Base-by-base conservation (phyloP, 1,140 invertebrate species). In the Amyelois transitella region DNA sequence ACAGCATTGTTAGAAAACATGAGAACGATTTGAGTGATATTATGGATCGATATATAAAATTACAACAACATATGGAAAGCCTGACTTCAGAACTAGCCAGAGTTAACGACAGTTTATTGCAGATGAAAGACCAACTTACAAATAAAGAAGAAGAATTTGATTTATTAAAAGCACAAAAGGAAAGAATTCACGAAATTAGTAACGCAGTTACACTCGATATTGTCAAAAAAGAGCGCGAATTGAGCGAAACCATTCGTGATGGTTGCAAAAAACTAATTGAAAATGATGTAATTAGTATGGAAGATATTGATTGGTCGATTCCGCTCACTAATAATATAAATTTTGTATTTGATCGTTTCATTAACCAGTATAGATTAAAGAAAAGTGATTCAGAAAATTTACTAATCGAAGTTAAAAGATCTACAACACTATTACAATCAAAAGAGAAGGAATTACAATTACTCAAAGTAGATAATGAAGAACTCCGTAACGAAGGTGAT, bases 201-300 rank as follows among this genome's bases (percentile, higher is more conserved):
- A 75, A 74, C 51, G 75, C 76, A 53, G 79, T 85, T 1, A 86
- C 76, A 18, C 43, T 77, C 20, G 74, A 84, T 55, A 73, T 87
- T 19, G 51, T 81, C 5, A 62, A 68, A 53, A 81, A 60, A 54
- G 84, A 87, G 49, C 20, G 75, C 50, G 66, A 73, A 12, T 51
- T 84, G 28, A 57, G 56, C 18, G 63, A 66, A 25, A 66, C 64
- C 22, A 56, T 81, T 44, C 52, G 24, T 20, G 62, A 69, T 17
- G 56, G 69, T 22, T 80, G 62, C 52, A 43, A 54, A 47, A 75
- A 67, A 48, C 60, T 87, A 20, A 12, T 60, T 5, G 43, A 75
- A 25, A 18, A 59, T 38, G 65, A 80, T 28, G 62, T 78, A 43
- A 51, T 79, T 8, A 47, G 60, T n/a, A 14, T 43, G 22, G 19